A percentile compares a stretch with the other conserved stretches of the same genome.
Evolutionary conservation across 2,888 invertebrate species (phyloP).

Genomic region (Acrocyrtus sp.): DNA sequence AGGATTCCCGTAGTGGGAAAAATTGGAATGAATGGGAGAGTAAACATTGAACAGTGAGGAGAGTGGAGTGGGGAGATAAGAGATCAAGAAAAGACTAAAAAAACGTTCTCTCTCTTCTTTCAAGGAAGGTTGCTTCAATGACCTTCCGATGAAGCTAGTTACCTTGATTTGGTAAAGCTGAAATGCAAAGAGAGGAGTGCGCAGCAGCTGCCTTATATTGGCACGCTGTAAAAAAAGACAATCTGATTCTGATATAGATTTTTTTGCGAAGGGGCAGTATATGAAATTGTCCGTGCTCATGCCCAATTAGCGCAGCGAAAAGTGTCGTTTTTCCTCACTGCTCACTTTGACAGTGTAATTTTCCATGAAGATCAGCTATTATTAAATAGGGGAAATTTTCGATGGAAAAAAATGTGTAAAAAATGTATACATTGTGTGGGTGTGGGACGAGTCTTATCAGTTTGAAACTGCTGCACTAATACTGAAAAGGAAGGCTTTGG

Average conservation of each 20-base stretch:
- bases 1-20: slow-evolving; percentile 41
- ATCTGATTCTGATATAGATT: not conserved
- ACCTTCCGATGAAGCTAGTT: slow-evolving; percentile 48
- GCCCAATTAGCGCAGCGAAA: not conserved
- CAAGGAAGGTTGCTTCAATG: slow-evolving; percentile 51
- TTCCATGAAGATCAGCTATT: too few relatives aligned
- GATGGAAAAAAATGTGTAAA: not conserved
- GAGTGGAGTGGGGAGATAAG: slow-evolving; percentile 36
- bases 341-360: not conserved
- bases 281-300: not conserved
- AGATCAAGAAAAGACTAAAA: slow-evolving; percentile 44
- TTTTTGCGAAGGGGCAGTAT: slow-evolving; percentile 9
- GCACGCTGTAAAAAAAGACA: slow-evolving; percentile 3
- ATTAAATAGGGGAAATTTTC: too few relatives aligned
- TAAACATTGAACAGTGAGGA: slow-evolving; percentile 10
- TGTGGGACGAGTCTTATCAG: too few relatives aligned
- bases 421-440: not conserved
- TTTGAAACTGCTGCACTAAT: too few relatives aligned
- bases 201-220: slow-evolving; percentile 11
- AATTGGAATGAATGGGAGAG: slow-evolving; percentile 25
- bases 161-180: slow-evolving; percentile 42
- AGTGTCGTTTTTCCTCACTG: not conserved
- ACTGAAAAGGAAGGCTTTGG: too few relatives aligned
- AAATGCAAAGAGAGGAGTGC: not conserved
- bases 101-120: slow-evolving; percentile 24